Percentiles rank a stretch among this genome's conserved stretches.
phyloP scores from a whole-genome alignment of 1,140 invertebrate genomes.

The Solen grandis region DNA sequence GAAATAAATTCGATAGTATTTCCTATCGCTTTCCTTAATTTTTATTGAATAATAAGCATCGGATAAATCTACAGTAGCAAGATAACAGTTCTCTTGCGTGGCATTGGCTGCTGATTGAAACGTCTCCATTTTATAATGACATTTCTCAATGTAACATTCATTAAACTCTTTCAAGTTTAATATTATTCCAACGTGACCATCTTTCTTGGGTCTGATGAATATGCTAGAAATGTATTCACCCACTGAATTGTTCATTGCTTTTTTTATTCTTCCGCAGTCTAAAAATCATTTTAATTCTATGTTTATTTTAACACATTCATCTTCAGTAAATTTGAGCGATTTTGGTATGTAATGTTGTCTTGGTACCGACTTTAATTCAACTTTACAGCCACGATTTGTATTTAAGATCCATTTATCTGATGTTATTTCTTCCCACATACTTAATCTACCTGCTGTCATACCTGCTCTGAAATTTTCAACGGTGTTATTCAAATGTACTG shows the following conservation, averaged over 20 bases:
- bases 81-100: background rate
- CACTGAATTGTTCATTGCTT: background rate
- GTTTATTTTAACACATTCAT: background rate
- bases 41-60: too few species aligned
- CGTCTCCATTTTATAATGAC: constrained; percentile 21
- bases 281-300: constrained; percentile 11
- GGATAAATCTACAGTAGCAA: background rate
- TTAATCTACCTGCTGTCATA: background rate
- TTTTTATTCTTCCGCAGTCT: too few species aligned
- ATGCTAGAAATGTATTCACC: constrained; percentile 3
- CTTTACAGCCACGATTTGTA: background rate
- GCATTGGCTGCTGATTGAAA: too few species aligned
- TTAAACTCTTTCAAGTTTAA: constrained; percentile 16
- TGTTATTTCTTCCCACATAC: background rate
- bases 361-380: background rate
- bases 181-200: constrained; percentile 3
- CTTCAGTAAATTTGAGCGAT: too few species aligned
- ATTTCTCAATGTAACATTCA: constrained; percentile 1
- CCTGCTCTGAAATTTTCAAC: constrained; percentile 3
- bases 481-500: background rate
- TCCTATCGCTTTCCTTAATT: background rate
- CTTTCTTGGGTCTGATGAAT: constrained; percentile 15
- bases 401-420: constrained; percentile 18
- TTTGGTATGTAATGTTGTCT: constrained; percentile 2
- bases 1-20: background rate